Evolutionary conservation across 2,113 vertebrate species (phyloP), one percentile per base, ranked within the genome.

Genomic region (Peromyscus leucopus): DNA sequence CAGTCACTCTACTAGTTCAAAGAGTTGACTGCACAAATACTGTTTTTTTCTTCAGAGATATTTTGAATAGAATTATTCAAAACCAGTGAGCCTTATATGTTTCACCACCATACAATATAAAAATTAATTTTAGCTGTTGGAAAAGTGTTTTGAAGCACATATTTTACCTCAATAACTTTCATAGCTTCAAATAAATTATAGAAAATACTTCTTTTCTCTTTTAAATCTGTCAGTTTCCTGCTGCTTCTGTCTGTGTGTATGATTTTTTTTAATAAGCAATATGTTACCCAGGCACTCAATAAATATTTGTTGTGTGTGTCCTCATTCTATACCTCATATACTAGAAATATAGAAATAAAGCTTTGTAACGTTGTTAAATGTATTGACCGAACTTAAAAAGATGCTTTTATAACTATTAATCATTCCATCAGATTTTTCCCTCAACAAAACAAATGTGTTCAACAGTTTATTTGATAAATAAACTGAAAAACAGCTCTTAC

Each of bases 31-130:
- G 63, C 63, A 89, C n/a, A 94, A 96, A 89, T 75, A 95, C 80
- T 97, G 59, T 94, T 97, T 97, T 55, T 55, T 91, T 89, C 89
- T 97, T 96, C 48, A 17, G 72, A 97, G 94, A 95, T 95, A 97
- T 96, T 94, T 96, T 75, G 74, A 94, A 95, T 98, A 88, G n/a
- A 94, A 97, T 97, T 97, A 94, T 98, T 93, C 94, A 95, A 89
- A 94, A 57, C 85, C 97, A 98, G 79, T 97, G 97, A 98, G 96
- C 89, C 74, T 92, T 96, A 36, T 63, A 96, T 91, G 72, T 93
- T 97, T 97, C 2, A 98, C 75, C 89, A 88, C 55, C 80, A 46
- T 96, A 83, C 96, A 97, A 91, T 90, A 94, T 97, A 97, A 97
- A 90, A 96, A 72, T 97, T 97, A 98, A 98, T 98, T 98, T 91